Evolutionary conservation across 2,797 vertebrate genomes (phyloP).

Genomic region (Ctenochaetus hawaiiensis): DNA sequence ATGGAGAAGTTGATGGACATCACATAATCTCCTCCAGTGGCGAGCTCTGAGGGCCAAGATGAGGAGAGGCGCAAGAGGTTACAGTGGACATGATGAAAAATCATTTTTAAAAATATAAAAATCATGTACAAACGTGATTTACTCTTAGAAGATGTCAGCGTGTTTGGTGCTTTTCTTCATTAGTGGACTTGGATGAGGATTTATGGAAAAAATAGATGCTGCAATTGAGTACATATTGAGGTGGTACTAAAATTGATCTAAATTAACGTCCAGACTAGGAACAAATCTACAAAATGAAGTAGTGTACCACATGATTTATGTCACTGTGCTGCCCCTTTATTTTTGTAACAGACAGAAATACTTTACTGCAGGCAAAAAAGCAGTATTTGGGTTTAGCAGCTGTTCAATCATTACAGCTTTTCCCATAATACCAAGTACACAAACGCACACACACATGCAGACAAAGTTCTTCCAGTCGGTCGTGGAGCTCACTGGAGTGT

Average conservation of each 20-base stretch:
- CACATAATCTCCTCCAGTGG: constrained; percentile 35
- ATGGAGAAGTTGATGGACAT: constrained; percentile 62
- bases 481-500: not conserved
- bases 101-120: constrained; percentile 35
- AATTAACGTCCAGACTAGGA: not conserved
- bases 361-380: not conserved
- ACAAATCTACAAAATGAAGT: not conserved
- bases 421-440: not conserved
- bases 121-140: constrained; percentile 52
- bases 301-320: not conserved
- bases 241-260: not conserved
- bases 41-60: constrained; percentile 29
- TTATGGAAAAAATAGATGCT: constrained; percentile 10
- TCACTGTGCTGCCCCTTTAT: not conserved
- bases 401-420: not conserved
- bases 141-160: constrained; percentile 24
- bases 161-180: constrained; percentile 25
- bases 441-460: no score
- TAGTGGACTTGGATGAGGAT: constrained; percentile 13
- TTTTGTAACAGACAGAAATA: not conserved
- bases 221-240: not conserved
- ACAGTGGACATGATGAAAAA: constrained; percentile 50
- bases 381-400: not conserved
- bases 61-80: constrained; percentile 51
- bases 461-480: no score